phyloP scores from a whole-genome alignment of 2,113 vertebrate species.

The Otus sunia region DNA sequence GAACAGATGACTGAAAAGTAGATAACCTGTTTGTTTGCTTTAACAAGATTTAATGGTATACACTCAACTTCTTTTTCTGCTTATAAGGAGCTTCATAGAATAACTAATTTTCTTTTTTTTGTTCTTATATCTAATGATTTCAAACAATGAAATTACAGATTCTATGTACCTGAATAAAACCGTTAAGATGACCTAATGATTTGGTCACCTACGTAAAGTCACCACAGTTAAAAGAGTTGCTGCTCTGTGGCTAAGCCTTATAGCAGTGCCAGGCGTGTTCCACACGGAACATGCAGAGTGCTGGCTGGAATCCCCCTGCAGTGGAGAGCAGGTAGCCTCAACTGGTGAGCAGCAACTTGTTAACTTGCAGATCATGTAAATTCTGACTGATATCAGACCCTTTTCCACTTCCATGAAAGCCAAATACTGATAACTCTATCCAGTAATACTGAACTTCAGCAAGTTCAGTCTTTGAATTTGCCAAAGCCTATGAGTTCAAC shows the following conservation, averaged over 20 bases:
- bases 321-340: background rate
- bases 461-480: background rate
- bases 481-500: background rate
- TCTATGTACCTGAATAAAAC: background rate
- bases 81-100: background rate
- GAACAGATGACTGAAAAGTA: background rate
- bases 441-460: background rate
- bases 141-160: background rate
- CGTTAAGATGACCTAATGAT: background rate
- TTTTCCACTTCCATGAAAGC: background rate
- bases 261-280: too few relatives aligned
- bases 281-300: fast-evolving
- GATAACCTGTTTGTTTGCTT: background rate
- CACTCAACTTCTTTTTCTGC: background rate
- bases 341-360: background rate
- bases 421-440: background rate
- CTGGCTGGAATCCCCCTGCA: background rate
- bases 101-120: background rate
- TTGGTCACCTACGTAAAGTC: background rate
- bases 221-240: background rate
- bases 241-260: background rate
- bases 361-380: background rate
- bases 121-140: background rate
- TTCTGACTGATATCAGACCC: background rate
- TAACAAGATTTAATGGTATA: background rate